Evolutionary conservation across 2,888 invertebrate genomes (phyloP).

Genomic region (Catocala nupta): DNA sequence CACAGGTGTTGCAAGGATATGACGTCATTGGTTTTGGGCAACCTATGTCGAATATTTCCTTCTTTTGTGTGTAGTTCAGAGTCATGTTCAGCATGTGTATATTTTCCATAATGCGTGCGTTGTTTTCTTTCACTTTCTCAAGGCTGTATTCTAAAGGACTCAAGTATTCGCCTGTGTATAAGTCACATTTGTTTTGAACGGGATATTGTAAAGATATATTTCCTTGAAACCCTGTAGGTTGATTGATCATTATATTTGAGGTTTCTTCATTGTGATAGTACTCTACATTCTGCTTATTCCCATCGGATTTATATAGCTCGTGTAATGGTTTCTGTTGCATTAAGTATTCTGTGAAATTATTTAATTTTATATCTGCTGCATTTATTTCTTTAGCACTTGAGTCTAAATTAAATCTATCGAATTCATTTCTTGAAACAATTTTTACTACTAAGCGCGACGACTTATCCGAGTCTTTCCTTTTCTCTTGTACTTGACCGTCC

Average conservation of each 20-base stretch:
- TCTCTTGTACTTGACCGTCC: slow-evolving; percentile 64
- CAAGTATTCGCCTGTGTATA: slow-evolving; percentile 39
- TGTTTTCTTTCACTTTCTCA: slow-evolving; percentile 81
- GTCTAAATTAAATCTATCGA: slow-evolving; percentile 70
- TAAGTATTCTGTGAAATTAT: slow-evolving; percentile 31
- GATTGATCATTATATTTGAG: slow-evolving; percentile 23
- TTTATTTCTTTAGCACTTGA: slow-evolving; percentile 68
- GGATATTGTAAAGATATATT: slow-evolving; percentile 28
- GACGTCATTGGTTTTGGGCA: slow-evolving; percentile 72
- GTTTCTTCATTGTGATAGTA: slow-evolving; percentile 30
- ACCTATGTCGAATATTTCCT: slow-evolving; percentile 73
- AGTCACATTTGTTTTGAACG: slow-evolving; percentile 32
- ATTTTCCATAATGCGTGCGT: slow-evolving; percentile 83
- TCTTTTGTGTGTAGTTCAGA: slow-evolving; percentile 79
- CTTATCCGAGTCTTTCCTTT: slow-evolving; percentile 65
- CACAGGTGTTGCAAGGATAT: slow-evolving; percentile 78
- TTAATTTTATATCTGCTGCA: slow-evolving; percentile 40
- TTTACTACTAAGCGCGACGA: slow-evolving; percentile 77
- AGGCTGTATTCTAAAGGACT: slow-evolving; percentile 78
- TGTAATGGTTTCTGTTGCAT: slow-evolving; percentile 22
- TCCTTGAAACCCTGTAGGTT: slow-evolving; percentile 26
- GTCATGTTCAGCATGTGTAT: slow-evolving; percentile 81
- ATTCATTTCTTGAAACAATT: slow-evolving; percentile 70
- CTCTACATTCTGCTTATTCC: slow-evolving; percentile 19
- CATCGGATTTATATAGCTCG: slow-evolving; percentile 27